phyloP scores from a whole-genome alignment of 2,888 invertebrate genomes.

The Phymatocera aterrima region DNA sequence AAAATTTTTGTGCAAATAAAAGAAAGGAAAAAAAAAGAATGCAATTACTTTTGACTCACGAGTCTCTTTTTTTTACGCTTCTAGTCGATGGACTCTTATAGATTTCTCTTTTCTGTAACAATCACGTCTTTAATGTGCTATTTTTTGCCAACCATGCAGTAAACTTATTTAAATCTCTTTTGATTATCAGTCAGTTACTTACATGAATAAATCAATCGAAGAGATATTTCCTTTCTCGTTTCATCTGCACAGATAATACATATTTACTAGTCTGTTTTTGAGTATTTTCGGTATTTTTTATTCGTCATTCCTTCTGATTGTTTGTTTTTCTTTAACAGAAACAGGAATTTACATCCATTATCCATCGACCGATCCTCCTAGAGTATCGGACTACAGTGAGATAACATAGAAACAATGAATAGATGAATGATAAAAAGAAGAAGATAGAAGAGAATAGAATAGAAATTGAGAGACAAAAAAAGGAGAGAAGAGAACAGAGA shows the following conservation, averaged over 20 bases:
- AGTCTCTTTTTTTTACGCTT: neutral
- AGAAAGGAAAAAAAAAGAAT: neutral
- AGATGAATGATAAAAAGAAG: neutral
- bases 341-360: neutral
- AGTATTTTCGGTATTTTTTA: neutral
- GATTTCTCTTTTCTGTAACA: neutral
- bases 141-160: neutral
- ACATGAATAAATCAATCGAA: neutral
- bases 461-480: neutral
- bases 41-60: neutral
- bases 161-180: neutral
- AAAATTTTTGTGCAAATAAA: neutral
- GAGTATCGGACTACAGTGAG: neutral
- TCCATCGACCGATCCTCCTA: slow-evolving; percentile 6
- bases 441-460: neutral
- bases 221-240: neutral
- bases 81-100: neutral
- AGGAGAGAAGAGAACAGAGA: neutral
- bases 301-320: neutral
- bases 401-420: neutral
- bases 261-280: slow-evolving; percentile 3
- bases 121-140: neutral
- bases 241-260: neutral
- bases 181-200: neutral
- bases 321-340: too few relatives aligned